Conservation (phyloP, 2,113 vertebrate genomes). For the Natator depressus region DNA sequence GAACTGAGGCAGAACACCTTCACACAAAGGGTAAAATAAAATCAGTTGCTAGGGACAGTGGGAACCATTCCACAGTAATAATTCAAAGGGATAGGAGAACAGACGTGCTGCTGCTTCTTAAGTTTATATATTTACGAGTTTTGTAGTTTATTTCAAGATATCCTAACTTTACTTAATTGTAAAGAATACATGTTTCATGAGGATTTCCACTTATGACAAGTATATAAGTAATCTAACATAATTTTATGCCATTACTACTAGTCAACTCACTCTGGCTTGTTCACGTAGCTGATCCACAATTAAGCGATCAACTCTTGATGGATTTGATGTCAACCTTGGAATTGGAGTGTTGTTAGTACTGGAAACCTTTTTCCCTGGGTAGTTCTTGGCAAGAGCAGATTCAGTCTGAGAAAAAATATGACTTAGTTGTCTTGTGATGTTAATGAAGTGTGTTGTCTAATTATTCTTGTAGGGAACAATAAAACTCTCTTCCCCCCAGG, state of each 20-base stretch:
- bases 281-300: constrained; percentile 88
- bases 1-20: neutral
- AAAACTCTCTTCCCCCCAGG: neutral
- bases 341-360: constrained; percentile 83
- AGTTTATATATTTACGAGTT: neutral
- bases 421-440: neutral
- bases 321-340: constrained; percentile 83
- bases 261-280: constrained; percentile 84
- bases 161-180: neutral
- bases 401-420: constrained; percentile 78
- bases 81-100: neutral
- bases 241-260: neutral
- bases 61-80: neutral
- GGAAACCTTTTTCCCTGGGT: constrained; percentile 83
- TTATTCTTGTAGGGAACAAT: neutral
- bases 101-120: neutral
- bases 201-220: neutral
- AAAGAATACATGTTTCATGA: neutral
- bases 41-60: neutral
- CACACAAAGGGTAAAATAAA: neutral
- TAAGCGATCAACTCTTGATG: constrained; percentile 86
- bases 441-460: neutral
- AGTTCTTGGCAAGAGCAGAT: constrained; percentile 82
- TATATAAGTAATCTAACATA: neutral
- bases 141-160: neutral